phyloP scores from a whole-genome alignment of 2,113 vertebrate species.

The Electrona antarctica region DNA sequence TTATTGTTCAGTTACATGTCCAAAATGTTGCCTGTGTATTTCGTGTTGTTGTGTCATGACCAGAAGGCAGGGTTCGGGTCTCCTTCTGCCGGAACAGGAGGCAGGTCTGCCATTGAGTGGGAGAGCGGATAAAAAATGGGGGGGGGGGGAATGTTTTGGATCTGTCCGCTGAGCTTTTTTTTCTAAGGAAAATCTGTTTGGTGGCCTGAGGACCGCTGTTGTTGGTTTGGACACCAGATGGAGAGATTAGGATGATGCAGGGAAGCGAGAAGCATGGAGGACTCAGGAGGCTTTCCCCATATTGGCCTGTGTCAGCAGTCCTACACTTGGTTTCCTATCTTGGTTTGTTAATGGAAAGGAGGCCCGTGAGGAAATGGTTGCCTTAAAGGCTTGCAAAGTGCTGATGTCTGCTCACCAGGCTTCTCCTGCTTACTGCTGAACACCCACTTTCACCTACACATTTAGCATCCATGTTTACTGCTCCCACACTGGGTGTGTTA shows the following conservation, averaged over 20 bases:
- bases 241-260: slow-evolving; percentile 70
- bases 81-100: not conserved
- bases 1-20: slow-evolving; percentile 1
- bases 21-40: slow-evolving; percentile 22
- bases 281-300: slow-evolving; percentile 59
- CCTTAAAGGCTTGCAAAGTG: slow-evolving; percentile 50
- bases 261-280: slow-evolving; percentile 69
- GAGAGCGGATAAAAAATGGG: slow-evolving; percentile 44
- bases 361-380: slow-evolving; percentile 58
- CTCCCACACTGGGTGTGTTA: not conserved
- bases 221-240: slow-evolving; percentile 71
- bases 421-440: slow-evolving; percentile 53
- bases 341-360: slow-evolving; percentile 75
- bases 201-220: slow-evolving; percentile 59
- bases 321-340: slow-evolving; percentile 71
- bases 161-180: slow-evolving; percentile 56
- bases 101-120: slow-evolving; percentile 19
- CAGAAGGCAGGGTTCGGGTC: slow-evolving; percentile 15
- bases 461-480: slow-evolving; percentile 1
- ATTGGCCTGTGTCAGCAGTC: slow-evolving; percentile 77
- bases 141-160: slow-evolving; percentile 39
- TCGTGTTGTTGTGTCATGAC: slow-evolving; percentile 55
- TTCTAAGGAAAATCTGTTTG: slow-evolving; percentile 67
- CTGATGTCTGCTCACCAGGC: slow-evolving; percentile 52
- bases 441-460: slow-evolving; percentile 16